These are phyloP conservation scores for Lepus townsendii DNA, from an alignment of 2,797 vertebrate genomes.

Conservation along the genomic window DNA sequence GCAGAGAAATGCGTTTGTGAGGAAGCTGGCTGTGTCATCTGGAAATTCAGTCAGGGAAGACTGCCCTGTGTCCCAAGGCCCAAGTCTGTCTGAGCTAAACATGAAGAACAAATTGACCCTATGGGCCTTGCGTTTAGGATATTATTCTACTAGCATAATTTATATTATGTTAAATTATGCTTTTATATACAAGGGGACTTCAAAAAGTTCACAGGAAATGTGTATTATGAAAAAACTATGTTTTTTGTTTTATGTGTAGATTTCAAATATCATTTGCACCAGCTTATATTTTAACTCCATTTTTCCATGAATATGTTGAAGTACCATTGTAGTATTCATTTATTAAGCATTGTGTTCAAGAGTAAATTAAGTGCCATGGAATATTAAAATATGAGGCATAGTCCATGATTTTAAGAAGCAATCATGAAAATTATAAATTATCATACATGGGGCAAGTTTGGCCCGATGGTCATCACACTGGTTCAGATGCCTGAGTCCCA, in stretches of 20 bases:
- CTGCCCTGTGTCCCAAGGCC: not conserved
- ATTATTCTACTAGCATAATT: not conserved
- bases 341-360: not conserved
- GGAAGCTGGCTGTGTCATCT: constrained; percentile 3
- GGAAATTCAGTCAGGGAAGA: constrained; percentile 32
- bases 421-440: constrained; percentile 37
- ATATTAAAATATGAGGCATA: not conserved
- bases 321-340: too few relatives aligned
- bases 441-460: too few relatives aligned
- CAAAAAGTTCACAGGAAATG: too few relatives aligned
- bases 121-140: not conserved
- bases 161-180: constrained; percentile 2
- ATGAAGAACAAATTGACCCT: not conserved
- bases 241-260: too few relatives aligned
- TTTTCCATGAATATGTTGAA: too few relatives aligned
- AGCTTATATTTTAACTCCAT: too few relatives aligned
- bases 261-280: too few relatives aligned
- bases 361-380: not conserved
- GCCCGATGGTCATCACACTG: too few relatives aligned
- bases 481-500: too few relatives aligned
- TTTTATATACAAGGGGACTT: not conserved
- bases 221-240: too few relatives aligned
- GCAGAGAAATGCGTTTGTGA: constrained; percentile 18
- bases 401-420: not conserved
- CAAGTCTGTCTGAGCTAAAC: not conserved